Percentiles rank a stretch among this genome's conserved stretches.
Conservation (phyloP, 2,113 vertebrate species). For the Megaceryle maxima region DNA sequence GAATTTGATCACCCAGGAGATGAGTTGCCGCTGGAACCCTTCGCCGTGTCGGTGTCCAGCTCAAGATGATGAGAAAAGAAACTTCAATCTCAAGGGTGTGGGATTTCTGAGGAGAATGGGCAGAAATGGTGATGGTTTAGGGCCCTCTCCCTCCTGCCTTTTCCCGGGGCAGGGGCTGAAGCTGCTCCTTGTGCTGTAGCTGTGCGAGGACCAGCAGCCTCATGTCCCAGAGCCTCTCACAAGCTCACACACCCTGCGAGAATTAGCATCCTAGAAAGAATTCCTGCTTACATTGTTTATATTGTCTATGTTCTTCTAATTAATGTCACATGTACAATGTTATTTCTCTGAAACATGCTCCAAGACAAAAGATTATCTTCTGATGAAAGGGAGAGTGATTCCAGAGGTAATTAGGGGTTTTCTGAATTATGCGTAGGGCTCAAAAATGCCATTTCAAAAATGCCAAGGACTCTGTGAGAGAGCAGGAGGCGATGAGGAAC, state of each 20-base stretch:
- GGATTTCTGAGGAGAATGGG: background rate
- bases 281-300: background rate
- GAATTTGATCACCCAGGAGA: background rate
- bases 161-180: background rate
- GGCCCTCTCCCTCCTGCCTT: background rate
- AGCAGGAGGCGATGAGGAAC: background rate
- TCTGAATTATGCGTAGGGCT: background rate
- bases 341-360: conserved; percentile 12
- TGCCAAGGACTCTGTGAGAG: rapidly evolving
- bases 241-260: background rate
- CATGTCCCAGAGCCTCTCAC: background rate
- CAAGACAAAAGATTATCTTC: background rate
- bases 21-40: background rate
- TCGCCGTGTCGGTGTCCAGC: rapidly evolving
- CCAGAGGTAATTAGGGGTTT: conserved; percentile 18
- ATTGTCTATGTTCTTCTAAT: background rate
- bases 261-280: background rate
- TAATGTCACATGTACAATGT: background rate
- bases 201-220: background rate
- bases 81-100: background rate
- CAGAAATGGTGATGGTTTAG: background rate
- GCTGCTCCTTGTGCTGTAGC: background rate
- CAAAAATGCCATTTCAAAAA: background rate
- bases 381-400: background rate
- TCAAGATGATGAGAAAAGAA: background rate